Conservation (phyloP, 1,140 invertebrate genomes). For the Planococcus citri region DNA sequence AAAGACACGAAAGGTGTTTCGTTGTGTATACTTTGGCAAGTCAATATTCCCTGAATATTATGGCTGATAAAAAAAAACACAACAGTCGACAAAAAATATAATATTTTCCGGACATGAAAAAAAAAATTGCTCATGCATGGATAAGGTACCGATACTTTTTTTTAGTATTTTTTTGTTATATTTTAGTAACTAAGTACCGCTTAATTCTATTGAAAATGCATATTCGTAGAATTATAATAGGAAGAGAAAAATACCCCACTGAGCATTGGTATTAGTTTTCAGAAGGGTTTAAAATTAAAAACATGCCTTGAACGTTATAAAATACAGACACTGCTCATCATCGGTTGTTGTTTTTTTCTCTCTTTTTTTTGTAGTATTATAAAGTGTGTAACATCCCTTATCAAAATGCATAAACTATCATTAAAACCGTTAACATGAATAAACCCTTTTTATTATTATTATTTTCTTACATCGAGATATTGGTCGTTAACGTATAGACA, state of each 20-base stretch:
- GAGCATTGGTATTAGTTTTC: background rate
- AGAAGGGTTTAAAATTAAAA: background rate
- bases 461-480: background rate
- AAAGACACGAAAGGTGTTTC: too few species aligned
- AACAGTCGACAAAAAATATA: background rate
- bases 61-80: background rate
- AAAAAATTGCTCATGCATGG: background rate
- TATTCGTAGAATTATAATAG: background rate
- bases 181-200: background rate
- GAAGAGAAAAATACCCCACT: background rate
- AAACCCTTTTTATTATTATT: background rate
- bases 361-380: too few species aligned
- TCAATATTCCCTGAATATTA: background rate
- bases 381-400: background rate
- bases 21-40: too few species aligned
- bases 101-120: background rate
- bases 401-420: slow-evolving; percentile 7
- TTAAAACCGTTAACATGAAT: background rate
- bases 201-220: background rate
- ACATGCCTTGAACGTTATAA: background rate
- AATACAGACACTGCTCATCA: background rate
- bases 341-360: background rate
- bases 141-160: background rate
- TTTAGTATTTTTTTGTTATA: background rate
- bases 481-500: background rate